Base-by-base conservation (phyloP, 1,140 invertebrate species). In the Gonatopus flavifemur region DNA sequence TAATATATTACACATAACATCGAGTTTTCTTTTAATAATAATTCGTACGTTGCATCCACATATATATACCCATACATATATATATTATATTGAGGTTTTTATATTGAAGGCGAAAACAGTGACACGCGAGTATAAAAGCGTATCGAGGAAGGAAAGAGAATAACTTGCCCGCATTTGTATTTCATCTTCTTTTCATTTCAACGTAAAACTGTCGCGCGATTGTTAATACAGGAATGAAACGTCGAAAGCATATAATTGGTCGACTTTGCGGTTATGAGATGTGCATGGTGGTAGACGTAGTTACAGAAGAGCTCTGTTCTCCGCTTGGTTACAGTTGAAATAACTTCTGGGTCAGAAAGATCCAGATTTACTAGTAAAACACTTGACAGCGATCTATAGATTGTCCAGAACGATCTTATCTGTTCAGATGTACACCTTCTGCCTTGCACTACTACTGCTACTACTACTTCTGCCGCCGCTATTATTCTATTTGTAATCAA, bases 291-390 rank as follows among this genome's bases (percentile, higher is more conserved):
- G n/a, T n/a, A n/a, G 38, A 44, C 22, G 38, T 21, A 39, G 10
- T 20, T 38, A 19, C 47, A 51, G n/a, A n/a, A n/a, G n/a, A n/a
- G n/a, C n/a, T n/a, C n/a, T n/a, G 49, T 45, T 57, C 57, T 57
- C 56, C 56, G 32, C 50, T 39, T 28, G 42, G 67, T 71, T 57
- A 75, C 70, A 66, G 62, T 53, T 64, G 60, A 57, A 53, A 57
- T 65, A 40, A 24, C 69, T 69, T 70, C 58, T 67, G 55, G 70
- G 69, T 64, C 68, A 63, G n/a, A 30, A 56, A 65, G 63, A 66
- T 57, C 48, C 62, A 59, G n/a, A n/a, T n/a, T n/a, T n/a, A n/a
- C n/a, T n/a, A n/a, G n/a, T n/a, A n/a, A n/a, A n/a, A 64, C 57
- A 42, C 55, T 69, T 43, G 50, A 51, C 40, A n/a, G 18, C 31